These are phyloP conservation scores for Phalloptychus januarius DNA, from an alignment of 2,797 vertebrate species.

Conservation along the genomic window DNA sequence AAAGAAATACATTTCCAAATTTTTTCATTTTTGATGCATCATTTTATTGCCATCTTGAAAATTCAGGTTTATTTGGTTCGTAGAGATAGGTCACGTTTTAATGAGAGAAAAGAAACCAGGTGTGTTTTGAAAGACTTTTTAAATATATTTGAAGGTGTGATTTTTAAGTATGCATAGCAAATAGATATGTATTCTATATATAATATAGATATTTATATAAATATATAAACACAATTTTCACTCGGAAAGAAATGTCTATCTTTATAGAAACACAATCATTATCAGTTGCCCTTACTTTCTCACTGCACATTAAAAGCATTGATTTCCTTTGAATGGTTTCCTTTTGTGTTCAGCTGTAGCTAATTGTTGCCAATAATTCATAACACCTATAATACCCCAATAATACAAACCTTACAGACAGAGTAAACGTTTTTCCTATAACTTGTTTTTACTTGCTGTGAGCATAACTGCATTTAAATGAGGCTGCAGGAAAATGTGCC, in stretches of 20 bases:
- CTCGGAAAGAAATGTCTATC: slow-evolving; percentile 85
- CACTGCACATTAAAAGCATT: slow-evolving; percentile 86
- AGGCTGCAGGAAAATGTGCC: neutral
- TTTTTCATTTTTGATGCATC: slow-evolving; percentile 69
- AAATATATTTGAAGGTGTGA: slow-evolving; percentile 85
- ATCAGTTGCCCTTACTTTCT: slow-evolving; percentile 85
- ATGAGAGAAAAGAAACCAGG: slow-evolving; percentile 75
- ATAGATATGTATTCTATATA: slow-evolving; percentile 87
- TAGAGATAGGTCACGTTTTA: slow-evolving; percentile 78
- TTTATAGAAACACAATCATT: slow-evolving; percentile 86
- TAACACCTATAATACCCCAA: neutral
- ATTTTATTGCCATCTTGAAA: slow-evolving; percentile 71
- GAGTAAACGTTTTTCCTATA: neutral
- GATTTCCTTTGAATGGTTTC: slow-evolving; percentile 77
- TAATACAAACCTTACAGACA: slow-evolving; percentile 11
- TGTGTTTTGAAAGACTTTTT: slow-evolving; percentile 85
- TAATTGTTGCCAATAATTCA: slow-evolving; percentile 18
- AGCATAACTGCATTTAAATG: neutral
- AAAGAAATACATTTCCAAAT: slow-evolving; percentile 69
- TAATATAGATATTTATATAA: slow-evolving; percentile 87
- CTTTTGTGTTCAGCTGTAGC: slow-evolving; percentile 57
- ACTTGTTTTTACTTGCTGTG: slow-evolving; percentile 6
- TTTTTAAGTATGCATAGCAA: slow-evolving; percentile 86
- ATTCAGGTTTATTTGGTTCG: slow-evolving; percentile 68
- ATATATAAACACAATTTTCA: slow-evolving; percentile 85